Conservation (phyloP, 2,888 invertebrate genomes). For the Hyles lineata region DNA sequence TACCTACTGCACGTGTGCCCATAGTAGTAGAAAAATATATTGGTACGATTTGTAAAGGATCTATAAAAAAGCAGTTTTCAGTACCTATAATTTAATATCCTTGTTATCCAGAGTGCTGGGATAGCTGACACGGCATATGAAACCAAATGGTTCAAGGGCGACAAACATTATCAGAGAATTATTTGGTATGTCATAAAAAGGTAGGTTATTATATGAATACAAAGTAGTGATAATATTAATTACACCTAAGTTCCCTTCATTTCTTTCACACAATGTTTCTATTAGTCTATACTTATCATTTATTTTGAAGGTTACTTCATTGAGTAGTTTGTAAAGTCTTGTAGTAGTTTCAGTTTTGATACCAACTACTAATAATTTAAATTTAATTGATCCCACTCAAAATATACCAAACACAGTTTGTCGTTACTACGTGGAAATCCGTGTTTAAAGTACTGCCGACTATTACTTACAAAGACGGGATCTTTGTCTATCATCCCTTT, state of each 20-base stretch:
- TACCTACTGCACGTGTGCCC: too few relatives aligned
- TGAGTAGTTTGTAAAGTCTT: too few relatives aligned
- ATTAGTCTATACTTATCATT: too few relatives aligned
- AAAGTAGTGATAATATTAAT: background rate
- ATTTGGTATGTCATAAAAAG: conserved; percentile 46
- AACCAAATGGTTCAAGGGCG: conserved; percentile 45
- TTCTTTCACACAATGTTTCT: too few relatives aligned
- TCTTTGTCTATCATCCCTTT: background rate
- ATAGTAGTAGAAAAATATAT: too few relatives aligned
- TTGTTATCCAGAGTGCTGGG: conserved; percentile 44
- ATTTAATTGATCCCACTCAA: background rate
- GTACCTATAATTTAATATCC: too few relatives aligned
- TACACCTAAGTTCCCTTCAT: too few relatives aligned
- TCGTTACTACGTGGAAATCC: background rate
- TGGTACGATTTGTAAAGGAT: too few relatives aligned
- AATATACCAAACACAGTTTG: background rate
- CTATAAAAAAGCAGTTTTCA: too few relatives aligned
- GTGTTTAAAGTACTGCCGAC: background rate
- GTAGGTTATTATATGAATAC: conserved; percentile 36
- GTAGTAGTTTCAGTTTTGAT: too few relatives aligned
- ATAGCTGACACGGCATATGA: conserved; percentile 46
- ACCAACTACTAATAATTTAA: too few relatives aligned
- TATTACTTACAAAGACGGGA: background rate
- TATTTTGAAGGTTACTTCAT: too few relatives aligned
- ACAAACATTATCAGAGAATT: conserved; percentile 38